These are phyloP conservation scores for Rhagonycha fulva DNA, from an alignment of 2,888 invertebrate species.

Conservation along the genomic window DNA sequence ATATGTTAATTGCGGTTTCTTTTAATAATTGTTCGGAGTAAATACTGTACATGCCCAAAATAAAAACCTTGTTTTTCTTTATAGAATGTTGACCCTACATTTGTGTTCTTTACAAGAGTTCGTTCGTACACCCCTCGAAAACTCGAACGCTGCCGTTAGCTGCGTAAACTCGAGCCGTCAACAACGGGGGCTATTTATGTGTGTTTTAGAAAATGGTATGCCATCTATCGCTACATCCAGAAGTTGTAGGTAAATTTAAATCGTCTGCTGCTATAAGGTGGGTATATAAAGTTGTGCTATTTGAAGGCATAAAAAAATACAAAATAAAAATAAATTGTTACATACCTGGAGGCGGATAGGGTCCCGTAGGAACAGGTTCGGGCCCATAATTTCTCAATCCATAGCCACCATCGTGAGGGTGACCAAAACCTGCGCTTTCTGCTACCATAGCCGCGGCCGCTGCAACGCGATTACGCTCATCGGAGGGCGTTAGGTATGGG, in stretches of 20 bases:
- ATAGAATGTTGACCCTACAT: constrained; percentile 27
- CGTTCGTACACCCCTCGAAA: constrained; percentile 16
- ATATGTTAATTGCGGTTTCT: neutral
- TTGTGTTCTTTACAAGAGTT: neutral
- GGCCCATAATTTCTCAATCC: constrained; percentile 75
- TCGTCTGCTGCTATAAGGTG: neutral
- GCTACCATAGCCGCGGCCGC: constrained; percentile 60
- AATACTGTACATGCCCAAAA: neutral
- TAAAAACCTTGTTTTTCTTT: constrained; percentile 6
- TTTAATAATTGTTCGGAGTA: neutral
- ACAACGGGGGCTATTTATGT: constrained; percentile 25
- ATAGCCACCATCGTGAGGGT: constrained; percentile 67
- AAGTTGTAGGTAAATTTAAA: constrained; percentile 3
- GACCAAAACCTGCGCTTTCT: constrained; percentile 69
- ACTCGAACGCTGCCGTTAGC: constrained; percentile 14
- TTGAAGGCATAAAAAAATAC: neutral
- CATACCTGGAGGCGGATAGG: constrained; percentile 79
- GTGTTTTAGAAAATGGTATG: constrained; percentile 21
- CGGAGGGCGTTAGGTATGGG: constrained; percentile 70
- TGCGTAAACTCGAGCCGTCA: constrained; percentile 20
- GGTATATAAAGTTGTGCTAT: neutral
- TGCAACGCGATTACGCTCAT: constrained; percentile 70
- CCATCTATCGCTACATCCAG: constrained; percentile 23
- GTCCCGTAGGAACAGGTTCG: constrained; percentile 74
- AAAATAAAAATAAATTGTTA: constrained; percentile 30